Base-by-base conservation (phyloP, 2,888 invertebrate genomes). In the Portevinia maculata region DNA sequence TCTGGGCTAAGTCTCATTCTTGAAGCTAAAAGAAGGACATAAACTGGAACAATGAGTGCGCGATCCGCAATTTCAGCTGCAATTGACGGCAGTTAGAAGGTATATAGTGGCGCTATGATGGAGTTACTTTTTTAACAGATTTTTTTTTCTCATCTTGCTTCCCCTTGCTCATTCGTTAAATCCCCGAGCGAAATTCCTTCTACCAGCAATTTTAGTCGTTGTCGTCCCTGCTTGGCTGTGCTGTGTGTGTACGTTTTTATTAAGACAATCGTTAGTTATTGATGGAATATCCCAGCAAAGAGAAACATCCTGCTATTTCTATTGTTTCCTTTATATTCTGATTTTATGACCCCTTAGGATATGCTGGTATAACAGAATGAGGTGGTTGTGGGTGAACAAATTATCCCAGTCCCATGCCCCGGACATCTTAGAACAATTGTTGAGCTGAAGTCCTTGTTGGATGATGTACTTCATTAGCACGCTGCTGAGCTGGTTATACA, bases 181-280 rank as follows among this genome's bases (percentile, higher is more conserved):
- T 74, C 79, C 67, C 67, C 21, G n/a, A 57, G 55, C 50, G 46
- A 62, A 57, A 69, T 17, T 79, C 67, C 46, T 32, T 48, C 60
- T 53, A 65, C 50, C 50, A 57, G 57, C 30, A 24, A 64, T 65
- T 73, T 50, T 19, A 37, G 44, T 55, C 60, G 39, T 39, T 46
- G 30, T 53, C 46, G 24, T 52, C 19, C 50, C 34, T 34, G 44
- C 13, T 39, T 30, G 52, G 19, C 15, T 34, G 50, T 13, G 13
- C 7, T n/a, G 13, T 21, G 21, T 32, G 57, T 37, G 60, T 71
- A 62, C 30, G 44, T 44, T 81, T 81, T 76, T 76, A 81, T 76
- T 71, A 59, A 60, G 70, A 71, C 81, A 81, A 81, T 81, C 70
- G 81, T 81, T 76, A 81, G 81, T 76, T 81, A 76, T 70, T 81